Evolutionary conservation across 2,113 vertebrate species (phyloP).

Genomic region (Suncus etruscus): DNA sequence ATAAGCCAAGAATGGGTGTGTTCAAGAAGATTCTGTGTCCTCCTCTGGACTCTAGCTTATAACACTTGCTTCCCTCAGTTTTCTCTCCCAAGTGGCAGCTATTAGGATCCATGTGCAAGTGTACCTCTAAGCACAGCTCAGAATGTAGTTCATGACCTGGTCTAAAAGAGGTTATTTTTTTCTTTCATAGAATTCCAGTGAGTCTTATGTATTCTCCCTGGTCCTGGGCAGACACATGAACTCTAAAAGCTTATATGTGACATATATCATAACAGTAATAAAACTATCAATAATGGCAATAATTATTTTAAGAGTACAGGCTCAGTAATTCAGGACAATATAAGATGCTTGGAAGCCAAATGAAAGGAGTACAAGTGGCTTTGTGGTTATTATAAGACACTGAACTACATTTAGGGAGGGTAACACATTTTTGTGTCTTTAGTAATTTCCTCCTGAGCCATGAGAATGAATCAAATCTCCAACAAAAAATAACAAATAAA

Average conservation of each 20-base stretch:
- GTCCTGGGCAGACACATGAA: neutral
- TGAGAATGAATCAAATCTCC: conserved; percentile 65
- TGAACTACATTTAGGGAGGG: conserved; percentile 42
- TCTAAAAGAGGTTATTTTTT: neutral
- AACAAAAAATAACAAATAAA: neutral
- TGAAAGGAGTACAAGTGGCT: neutral
- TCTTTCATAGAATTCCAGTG: neutral
- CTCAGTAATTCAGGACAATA: conserved; percentile 5
- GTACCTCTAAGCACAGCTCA: neutral
- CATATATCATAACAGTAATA: neutral
- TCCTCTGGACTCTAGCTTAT: neutral
- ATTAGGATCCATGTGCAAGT: neutral
- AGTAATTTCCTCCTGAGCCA: conserved; percentile 61
- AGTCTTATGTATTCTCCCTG: neutral
- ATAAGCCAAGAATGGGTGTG: neutral
- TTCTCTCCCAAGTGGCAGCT: neutral
- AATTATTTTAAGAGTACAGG: neutral
- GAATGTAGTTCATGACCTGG: neutral
- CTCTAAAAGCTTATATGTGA: neutral
- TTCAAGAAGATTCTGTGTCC: neutral
- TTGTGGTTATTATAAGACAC: neutral
- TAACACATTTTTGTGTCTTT: conserved; percentile 63
- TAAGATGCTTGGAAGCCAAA: conserved; percentile 41
- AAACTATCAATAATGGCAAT: neutral
- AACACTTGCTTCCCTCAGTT: neutral